Evolutionary conservation across 30 jellyfish, hydroid and myxozoan species (phyloP), one percentile per base, ranked within the genome.

Genomic region (Rhopilema esculentum): DNA sequence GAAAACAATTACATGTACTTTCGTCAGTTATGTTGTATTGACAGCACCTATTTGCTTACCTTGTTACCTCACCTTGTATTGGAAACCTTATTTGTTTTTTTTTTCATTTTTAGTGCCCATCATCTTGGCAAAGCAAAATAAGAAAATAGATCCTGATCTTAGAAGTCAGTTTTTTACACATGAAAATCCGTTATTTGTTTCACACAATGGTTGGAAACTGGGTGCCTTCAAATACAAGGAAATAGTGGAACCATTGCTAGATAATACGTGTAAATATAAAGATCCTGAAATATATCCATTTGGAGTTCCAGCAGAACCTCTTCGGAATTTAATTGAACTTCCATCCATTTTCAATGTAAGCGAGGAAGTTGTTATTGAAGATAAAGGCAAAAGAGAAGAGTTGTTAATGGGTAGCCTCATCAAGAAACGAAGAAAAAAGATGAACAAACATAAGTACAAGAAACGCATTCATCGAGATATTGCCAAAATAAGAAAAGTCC

Each of bases 401-500:
- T 25, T 87, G 1, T 20, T 52, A 16, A 57, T 82, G 30, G 71
- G 92, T 61, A 80, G 97, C 75, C 73, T 94, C 25, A 85, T 94
- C 79, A 83, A 88, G 48, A 94, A 53, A 23, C 91, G 99, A 30
- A 91, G 97, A 25, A 94, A 86, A 82, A 94, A 94, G 79, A 94
- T 94, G 99, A 94, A 94, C 69, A 94, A 94, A 82, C 99, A 94
- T 53, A 94, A 94, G 70, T 85, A 75, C 68, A 76, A 90, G 87
- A 94, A 94, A 65, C 83, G 99, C 50, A 78, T 77, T 57, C 84
- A 90, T 69, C 86, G 99, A 19, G 99, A 94, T 71, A 92, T 85
- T 9, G 99, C 99, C 8, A 89, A 89, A 64, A 79, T 80, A n/a
- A 70, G 97, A 33, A 85, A 85, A 20, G 72, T 94, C 48, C 69